Conservation (phyloP, 2,888 invertebrate genomes). For the Ochropleura plecta region DNA sequence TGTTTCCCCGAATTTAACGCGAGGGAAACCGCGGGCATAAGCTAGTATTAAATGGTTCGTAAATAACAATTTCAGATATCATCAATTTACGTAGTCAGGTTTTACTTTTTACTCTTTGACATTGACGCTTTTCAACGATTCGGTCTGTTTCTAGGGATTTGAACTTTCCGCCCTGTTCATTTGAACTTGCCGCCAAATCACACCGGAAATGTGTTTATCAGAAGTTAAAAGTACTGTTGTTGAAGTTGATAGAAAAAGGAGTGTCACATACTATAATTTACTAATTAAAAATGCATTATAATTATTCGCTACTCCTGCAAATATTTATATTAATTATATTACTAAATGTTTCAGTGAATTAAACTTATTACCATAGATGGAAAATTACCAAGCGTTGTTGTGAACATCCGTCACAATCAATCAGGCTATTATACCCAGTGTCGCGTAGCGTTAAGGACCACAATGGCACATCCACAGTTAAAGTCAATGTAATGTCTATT, state of each 20-base stretch:
- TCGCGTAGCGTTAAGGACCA: constrained; percentile 20
- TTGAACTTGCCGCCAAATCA: constrained; percentile 45
- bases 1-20: too few relatives aligned
- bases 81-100: too few relatives aligned
- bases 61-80: too few relatives aligned
- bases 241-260: not conserved
- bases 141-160: not conserved
- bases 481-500: constrained; percentile 63
- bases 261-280: not conserved
- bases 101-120: too few relatives aligned
- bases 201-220: constrained; percentile 36
- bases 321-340: not conserved
- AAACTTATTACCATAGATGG: constrained; percentile 50
- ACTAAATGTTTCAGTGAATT: not conserved
- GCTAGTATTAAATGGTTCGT: too few relatives aligned
- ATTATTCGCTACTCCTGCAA: too few relatives aligned
- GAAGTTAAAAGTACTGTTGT: too few relatives aligned
- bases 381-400: constrained; percentile 18
- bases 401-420: constrained; percentile 44
- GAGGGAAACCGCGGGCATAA: too few relatives aligned
- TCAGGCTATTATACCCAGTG: constrained; percentile 56
- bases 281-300: too few relatives aligned
- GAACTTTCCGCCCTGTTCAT: constrained; percentile 10
- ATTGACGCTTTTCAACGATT: too few relatives aligned
- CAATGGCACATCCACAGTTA: constrained; percentile 45